These are phyloP conservation scores for Coenonympha arcania DNA, from an alignment of 2,888 invertebrate species.

Conservation along the genomic window DNA sequence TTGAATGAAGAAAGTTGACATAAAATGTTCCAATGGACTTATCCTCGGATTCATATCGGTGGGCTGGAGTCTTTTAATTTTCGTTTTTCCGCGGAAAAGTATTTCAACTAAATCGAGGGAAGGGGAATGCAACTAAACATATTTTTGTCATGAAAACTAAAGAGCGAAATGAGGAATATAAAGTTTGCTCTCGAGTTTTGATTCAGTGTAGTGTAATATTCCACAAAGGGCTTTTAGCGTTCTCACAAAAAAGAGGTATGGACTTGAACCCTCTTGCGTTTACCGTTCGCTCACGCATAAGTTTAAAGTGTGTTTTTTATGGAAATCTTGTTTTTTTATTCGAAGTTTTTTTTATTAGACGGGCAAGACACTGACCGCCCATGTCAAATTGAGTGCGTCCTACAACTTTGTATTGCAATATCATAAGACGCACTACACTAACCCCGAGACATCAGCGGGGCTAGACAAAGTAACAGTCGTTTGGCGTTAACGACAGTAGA, in stretches of 20 bases:
- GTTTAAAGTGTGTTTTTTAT: too few species aligned
- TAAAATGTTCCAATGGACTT: too few species aligned
- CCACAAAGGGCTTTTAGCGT: constrained; percentile 15
- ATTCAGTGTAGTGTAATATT: constrained; percentile 5
- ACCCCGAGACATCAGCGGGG: too few species aligned
- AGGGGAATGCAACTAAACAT: constrained; percentile 8
- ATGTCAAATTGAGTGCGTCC: too few species aligned
- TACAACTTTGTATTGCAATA: too few species aligned
- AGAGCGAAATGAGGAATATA: constrained; percentile 4
- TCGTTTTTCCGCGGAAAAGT: not conserved
- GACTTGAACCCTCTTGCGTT: not conserved
- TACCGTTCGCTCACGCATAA: constrained; percentile 11
- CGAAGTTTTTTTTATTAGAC: too few species aligned
- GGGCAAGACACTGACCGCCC: too few species aligned
- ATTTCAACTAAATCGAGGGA: constrained; percentile 1
- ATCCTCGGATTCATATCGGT: too few species aligned
- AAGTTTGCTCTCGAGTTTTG: constrained; percentile 10
- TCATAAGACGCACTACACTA: too few species aligned
- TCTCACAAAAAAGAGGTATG: constrained; percentile 1
- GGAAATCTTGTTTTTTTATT: not conserved
- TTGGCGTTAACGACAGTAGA: too few species aligned
- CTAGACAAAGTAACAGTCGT: too few species aligned
- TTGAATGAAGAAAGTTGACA: too few species aligned
- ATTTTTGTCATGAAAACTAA: constrained; percentile 12
- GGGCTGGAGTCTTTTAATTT: not conserved